A percentile compares a stretch with the other conserved stretches of the same genome.
These are phyloP conservation scores for Pyrgilauda ruficollis DNA, from an alignment of 2,113 vertebrate species.

Conservation along the genomic window DNA sequence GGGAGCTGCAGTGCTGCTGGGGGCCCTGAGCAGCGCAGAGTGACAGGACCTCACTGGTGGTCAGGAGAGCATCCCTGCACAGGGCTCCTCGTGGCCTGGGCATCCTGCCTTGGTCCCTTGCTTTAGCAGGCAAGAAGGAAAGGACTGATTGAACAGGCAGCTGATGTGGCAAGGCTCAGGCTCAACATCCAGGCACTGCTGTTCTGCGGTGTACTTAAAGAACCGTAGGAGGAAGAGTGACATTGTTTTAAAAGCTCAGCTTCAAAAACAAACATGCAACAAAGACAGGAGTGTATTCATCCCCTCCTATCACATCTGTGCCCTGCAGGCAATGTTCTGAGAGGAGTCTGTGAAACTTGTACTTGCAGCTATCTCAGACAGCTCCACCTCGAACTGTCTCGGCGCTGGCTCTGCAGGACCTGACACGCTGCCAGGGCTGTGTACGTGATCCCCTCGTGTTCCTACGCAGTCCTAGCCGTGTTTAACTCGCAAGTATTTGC, in stretches of 20 bases:
- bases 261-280: conserved; percentile 6
- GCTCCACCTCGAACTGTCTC: neutral
- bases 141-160: neutral
- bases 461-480: neutral
- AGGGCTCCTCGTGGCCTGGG: accelerated
- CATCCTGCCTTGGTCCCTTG: neutral
- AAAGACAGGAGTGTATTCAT: neutral
- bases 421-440: neutral
- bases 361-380: conserved; percentile 39
- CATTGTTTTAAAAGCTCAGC: neutral
- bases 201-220: neutral
- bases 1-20: neutral
- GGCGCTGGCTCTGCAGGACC: neutral
- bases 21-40: neutral
- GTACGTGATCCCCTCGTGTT: neutral
- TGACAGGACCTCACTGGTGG: accelerated
- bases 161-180: neutral
- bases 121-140: neutral
- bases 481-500: neutral
- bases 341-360: conserved; percentile 36
- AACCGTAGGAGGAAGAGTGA: neutral
- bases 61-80: neutral
- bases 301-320: conserved; percentile 3
- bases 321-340: conserved; percentile 43
- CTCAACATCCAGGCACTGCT: accelerated